Conservation (phyloP, 64 coral and sea anemone genomes). For the Catalaphyllia jardinei region DNA sequence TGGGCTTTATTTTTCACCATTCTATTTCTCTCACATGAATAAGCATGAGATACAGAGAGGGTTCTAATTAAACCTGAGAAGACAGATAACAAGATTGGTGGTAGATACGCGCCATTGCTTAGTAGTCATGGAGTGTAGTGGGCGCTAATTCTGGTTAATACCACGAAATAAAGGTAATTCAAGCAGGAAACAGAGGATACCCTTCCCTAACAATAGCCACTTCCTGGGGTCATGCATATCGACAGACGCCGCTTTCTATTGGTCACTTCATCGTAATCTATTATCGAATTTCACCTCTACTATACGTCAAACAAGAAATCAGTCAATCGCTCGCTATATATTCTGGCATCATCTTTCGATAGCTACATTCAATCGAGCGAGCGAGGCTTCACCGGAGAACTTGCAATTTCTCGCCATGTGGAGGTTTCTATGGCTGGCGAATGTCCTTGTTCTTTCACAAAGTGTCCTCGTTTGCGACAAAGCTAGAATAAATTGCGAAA, state of each 20-base stretch:
- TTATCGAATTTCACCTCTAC: conserved; percentile 51
- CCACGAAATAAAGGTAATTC: conserved; percentile 42
- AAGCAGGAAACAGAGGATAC: conserved; percentile 21
- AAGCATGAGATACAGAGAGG: background rate
- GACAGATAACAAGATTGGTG: conserved; percentile 22
- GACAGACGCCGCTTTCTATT: conserved; percentile 22
- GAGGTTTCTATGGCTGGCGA: conserved; percentile 22
- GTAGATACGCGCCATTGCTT: background rate
- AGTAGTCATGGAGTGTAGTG: conserved; percentile 19
- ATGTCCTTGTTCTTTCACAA: conserved; percentile 7
- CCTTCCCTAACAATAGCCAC: conserved; percentile 1
- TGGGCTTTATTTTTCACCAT: too few relatives aligned
- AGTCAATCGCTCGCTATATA: conserved; percentile 63
- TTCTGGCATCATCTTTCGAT: conserved; percentile 61
- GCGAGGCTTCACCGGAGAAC: too few relatives aligned
- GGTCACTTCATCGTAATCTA: conserved; percentile 57
- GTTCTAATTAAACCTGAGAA: background rate
- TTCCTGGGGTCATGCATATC: conserved; percentile 35
- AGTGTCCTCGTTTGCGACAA: background rate
- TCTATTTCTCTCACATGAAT: background rate
- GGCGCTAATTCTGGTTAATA: conserved; percentile 23
- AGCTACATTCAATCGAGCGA: background rate
- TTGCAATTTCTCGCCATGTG: background rate
- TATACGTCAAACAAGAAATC: conserved; percentile 57
- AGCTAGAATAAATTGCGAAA: background rate